These are phyloP conservation scores for Oncorhynchus nerka DNA, from an alignment of 2,113 vertebrate species.

Conservation along the genomic window DNA sequence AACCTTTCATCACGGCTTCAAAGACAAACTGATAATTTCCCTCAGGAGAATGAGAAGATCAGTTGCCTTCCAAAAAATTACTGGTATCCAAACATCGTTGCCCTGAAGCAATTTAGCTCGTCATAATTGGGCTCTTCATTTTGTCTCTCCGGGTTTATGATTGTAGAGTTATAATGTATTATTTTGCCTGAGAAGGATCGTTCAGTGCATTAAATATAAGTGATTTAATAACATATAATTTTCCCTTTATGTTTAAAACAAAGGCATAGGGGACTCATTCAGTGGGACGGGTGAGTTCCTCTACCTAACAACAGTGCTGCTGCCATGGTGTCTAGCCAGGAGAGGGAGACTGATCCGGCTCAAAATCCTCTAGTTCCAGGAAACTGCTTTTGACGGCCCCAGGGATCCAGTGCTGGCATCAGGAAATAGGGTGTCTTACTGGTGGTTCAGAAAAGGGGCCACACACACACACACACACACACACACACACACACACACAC, in stretches of 20 bases:
- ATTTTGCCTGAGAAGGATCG: conserved; percentile 61
- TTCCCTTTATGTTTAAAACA: conserved; percentile 55
- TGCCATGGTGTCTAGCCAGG: conserved; percentile 34
- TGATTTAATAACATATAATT: conserved; percentile 66
- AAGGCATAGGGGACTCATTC: conserved; percentile 21
- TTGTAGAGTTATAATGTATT: conserved; percentile 58
- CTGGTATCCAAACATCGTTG: conserved; percentile 68
- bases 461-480: conserved; percentile 14
- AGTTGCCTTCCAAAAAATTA: conserved; percentile 59
- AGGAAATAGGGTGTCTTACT: conserved; percentile 27
- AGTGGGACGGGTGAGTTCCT: conserved; percentile 34
- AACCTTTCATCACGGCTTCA: conserved; percentile 69
- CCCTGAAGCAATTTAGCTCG: conserved; percentile 59
- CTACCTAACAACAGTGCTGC: conserved; percentile 35
- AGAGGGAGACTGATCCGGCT: conserved; percentile 22
- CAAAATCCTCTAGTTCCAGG: conserved; percentile 36
- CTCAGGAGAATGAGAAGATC: conserved; percentile 54
- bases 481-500: not conserved
- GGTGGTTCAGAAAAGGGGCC: conserved; percentile 7
- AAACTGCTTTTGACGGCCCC: conserved; percentile 9
- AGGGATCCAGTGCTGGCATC: conserved; percentile 16
- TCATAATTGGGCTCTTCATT: conserved; percentile 66
- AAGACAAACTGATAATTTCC: conserved; percentile 62
- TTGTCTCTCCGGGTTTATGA: conserved; percentile 41
- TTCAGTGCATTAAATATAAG: conserved; percentile 52